Conservation (phyloP, 2,888 invertebrate genomes). For the Ophonus ardosiacus region DNA sequence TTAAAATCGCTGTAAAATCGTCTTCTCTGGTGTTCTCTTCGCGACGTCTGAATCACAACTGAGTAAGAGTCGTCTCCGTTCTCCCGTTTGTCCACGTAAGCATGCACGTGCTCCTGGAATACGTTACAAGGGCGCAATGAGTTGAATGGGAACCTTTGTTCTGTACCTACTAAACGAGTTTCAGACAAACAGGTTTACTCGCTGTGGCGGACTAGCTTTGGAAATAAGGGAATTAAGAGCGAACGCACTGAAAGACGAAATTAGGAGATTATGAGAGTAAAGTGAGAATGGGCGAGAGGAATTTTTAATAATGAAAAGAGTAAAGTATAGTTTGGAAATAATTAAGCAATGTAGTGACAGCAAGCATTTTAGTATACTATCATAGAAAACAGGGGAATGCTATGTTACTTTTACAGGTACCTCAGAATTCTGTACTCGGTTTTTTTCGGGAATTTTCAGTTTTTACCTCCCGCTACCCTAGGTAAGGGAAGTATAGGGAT, state of each 20-base stretch:
- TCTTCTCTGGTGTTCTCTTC: neutral
- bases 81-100: neutral
- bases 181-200: slow-evolving; percentile 52
- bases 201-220: neutral
- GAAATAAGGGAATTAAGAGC: neutral
- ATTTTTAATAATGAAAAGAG: neutral
- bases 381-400: no score
- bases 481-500: no score
- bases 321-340: no score
- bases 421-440: no score
- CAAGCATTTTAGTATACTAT: no score
- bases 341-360: no score
- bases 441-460: no score
- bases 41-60: slow-evolving; percentile 19
- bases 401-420: no score
- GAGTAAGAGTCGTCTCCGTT: neutral
- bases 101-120: slow-evolving; percentile 39
- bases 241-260: neutral
- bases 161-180: slow-evolving; percentile 46
- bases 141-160: slow-evolving; percentile 56
- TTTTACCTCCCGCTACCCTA: no score
- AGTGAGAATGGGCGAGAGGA: neutral
- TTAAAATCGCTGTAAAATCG: no score
- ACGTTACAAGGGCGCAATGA: slow-evolving; percentile 60
- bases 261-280: neutral